Percentiles rank a stretch among this genome's conserved stretches.
Evolutionary conservation across 2,113 vertebrate genomes (phyloP).

Genomic region (Charina bottae): DNA sequence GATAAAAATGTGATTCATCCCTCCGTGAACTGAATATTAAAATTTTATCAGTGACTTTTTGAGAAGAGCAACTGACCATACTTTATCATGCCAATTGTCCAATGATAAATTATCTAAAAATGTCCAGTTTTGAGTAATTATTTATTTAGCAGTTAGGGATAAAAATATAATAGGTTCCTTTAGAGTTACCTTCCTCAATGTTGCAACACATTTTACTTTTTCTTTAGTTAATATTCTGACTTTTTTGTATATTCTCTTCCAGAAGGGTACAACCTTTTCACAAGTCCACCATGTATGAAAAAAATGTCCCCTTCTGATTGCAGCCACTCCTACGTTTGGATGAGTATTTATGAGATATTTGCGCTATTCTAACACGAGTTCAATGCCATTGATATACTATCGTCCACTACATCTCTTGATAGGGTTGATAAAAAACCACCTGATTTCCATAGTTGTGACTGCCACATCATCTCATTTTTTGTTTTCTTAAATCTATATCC

Average conservation of each 20-base stretch:
- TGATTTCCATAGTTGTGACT: not conserved
- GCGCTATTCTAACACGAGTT: not conserved
- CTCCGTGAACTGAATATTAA: too few relatives aligned
- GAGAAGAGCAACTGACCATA: too few relatives aligned
- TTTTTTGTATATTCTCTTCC: not conserved
- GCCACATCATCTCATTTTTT: not conserved
- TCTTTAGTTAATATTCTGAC: not conserved
- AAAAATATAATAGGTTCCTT: not conserved
- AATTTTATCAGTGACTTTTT: too few relatives aligned
- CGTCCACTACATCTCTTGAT: not conserved
- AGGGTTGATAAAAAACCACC: not conserved
- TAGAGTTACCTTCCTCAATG: not conserved
- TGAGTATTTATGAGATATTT: not conserved
- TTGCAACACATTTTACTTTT: not conserved
- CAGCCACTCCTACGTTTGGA: not conserved
- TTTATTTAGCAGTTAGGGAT: not conserved
- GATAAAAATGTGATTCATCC: too few relatives aligned
- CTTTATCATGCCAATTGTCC: too few relatives aligned
- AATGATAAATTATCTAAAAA: too few relatives aligned
- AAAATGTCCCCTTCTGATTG: not conserved
- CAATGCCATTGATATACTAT: not conserved
- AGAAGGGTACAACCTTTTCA: not conserved
- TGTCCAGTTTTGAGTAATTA: too few relatives aligned
- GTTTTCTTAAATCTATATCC: not conserved
- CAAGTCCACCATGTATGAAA: not conserved